Evolutionary conservation across 2,113 vertebrate species (phyloP), one percentile per base, ranked within the genome.

Genomic region (Chinchilla lanigera): DNA sequence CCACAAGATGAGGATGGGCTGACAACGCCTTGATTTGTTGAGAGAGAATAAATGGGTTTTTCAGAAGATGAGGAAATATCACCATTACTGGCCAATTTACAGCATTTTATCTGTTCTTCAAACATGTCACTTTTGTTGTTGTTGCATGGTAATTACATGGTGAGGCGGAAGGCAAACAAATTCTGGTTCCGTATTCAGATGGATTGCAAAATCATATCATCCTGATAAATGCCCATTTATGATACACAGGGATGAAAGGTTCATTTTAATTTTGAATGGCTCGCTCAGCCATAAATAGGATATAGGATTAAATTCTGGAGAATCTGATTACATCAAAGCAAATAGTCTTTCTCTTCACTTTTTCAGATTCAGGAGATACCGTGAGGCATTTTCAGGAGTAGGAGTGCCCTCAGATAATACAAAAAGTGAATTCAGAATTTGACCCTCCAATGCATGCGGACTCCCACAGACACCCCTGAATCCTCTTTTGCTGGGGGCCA

Each of bases 1-100:
- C 99, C 99, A 98, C 98, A 98, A 99, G 99, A 99, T 99, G 99
- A 99, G 99, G 99, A 98, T 98, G 98, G 98, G 98, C 99, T 99
- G 99, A 99, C 99, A 99, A 99, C 98, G 99, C 99, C 99, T 99
- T 99, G 99, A 99, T 99, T 99, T 99, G 99, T 99, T 99, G 99
- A 99, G 99, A 99, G 99, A 99, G 99, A 99, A 99, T 99, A 99
- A 99, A 99, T 99, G 99, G 99, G 99, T 99, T 99, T 99, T 99
- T 99, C 99, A 99, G 99, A 99, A 99, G 99, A 99, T 99, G 99
- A 99, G 99, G 99, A 99, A 99, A 99, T 99, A 99, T 99, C 99
- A 99, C 99, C 99, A 99, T 99, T 99, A 99, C 99, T 98, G 99
- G 99, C 99, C 99, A 99, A 99, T 99, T 99, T 99, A 99, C 99